Base-by-base conservation (phyloP, 37 sponge, comb jelly and placozoan genomes). In the Haliclona indistincta region DNA sequence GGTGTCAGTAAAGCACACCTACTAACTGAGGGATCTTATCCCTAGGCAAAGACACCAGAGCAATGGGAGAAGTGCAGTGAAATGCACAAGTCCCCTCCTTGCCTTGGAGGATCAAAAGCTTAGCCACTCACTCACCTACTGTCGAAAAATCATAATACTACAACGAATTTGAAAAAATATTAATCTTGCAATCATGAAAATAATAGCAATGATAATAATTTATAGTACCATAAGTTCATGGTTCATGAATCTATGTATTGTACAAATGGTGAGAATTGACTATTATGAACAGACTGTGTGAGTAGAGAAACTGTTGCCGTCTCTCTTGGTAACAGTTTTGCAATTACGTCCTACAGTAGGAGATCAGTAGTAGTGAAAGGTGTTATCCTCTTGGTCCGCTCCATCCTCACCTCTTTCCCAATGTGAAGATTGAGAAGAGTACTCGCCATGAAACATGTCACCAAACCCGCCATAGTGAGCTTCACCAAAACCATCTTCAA, bases 31-130 rank as follows among this genome's bases (percentile, higher is more conserved):
- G n/a, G n/a, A n/a, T n/a, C n/a, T n/a, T n/a, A n/a, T n/a, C n/a
- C n/a, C n/a, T n/a, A 88, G 86, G 95, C 95, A 15, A 83, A 86
- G 47, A 87, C 95, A 35, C 68, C 87, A 2, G 30, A 52, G n/a
- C 95, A 90, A 64, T 94, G 95, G 95, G 79, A 74, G 41, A 55
- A 56, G 23, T 52, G 67, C n/a, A 74, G 66, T 0, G 74, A 40
- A 36, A 64, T 90, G 32, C 56, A 54, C 22, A 66, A 86, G 64
- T 86, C 88, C 38, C 95, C 95, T 25, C 91, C 91, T 15, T 94
- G 95, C 76, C 36, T 94, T 56, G 95, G 95, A 79, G 95, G 95
- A 8, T 52, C 80, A 0, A 69, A 52, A 45, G 60, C 66, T n/a
- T n/a, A n/a, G n/a, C n/a, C n/a, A n/a, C n/a, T n/a, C n/a, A n/a